Base-by-base conservation (phyloP, 2,113 vertebrate genomes). In the human (Homo sapiens) region DNA sequence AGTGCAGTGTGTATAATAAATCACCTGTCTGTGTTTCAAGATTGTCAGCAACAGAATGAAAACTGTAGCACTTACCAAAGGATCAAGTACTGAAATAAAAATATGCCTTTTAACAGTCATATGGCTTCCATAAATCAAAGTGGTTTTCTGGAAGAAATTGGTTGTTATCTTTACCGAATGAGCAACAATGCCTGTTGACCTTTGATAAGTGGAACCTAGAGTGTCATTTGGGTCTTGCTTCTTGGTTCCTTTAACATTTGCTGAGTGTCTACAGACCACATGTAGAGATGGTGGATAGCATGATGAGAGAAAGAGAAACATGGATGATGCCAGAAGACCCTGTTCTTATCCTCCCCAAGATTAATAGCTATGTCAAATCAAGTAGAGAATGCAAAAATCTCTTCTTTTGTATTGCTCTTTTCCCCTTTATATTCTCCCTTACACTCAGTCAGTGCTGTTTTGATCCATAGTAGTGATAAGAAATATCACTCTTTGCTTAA, bases 1-100 rank as follows among this genome's bases (percentile, higher is more conserved):
- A 95, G 72, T 83, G 68, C 57, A 82, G 16, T 95, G 84, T 97
- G 40, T 97, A 87, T 97, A 94, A 97, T 97, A 97, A 97, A 97
- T 97, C 96, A 94, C 89, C 89, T 45, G 40, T 94, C n/a, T 94
- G 40, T 90, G n/a, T 96, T 97, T 96, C 93, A 96, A 76, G 95
- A 89, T 91, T 94, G 79, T 96, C 73, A 94, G 68, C 81, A 80
- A 79, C 92, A 95, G 61, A 94, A 96, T 88, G 87, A 92, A 97
- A 97, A 95, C 79, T 83, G 38, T 89, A 97, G 90, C n/a, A 93
- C 73, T 98, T 91, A 97, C 32, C 8, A 78, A 73, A 89, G 68
- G 79, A 86, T 86, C 93, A 96, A 86, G 75, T 76, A 66, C 88
- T 82, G 76, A 96, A 97, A 81, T 95, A 96, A 97, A 97, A 96